Evolutionary conservation across 2,888 invertebrate genomes (phyloP), one percentile per base, ranked within the genome.

Genomic region (Xestobium rufovillosum): DNA sequence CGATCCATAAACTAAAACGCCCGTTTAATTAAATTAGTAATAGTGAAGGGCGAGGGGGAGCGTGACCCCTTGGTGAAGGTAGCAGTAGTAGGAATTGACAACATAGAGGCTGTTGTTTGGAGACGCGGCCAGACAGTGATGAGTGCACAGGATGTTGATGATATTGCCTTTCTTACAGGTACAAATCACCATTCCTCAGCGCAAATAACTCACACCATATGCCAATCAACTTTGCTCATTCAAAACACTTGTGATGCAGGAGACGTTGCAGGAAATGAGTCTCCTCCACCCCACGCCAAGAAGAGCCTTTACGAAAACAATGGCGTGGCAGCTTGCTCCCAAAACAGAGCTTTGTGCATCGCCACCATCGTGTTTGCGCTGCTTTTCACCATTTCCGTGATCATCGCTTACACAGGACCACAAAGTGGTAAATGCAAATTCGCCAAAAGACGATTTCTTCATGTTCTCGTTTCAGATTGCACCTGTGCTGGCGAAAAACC

Each of bases 151-250:
- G 90, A 90, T 71, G 78, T 90, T 61, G 90, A 90, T 64, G 90
- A 90, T 72, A 88, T 89, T 58, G 89, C 90, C 45, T 90, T 90
- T 72, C 72, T 90, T 66, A 89, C 89, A 71, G 89, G 88, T 85
- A 50, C 50, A 47, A 55, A 49, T 50, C 53, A 54, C 48, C 55
- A 50, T 41, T 49, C 57, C 55, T 53, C 55, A 46, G 52, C 56
- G 50, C 57, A 53, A 51, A 52, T 56, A 47, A 47, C 49, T 49
- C 56, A 57, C 48, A 50, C 54, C 47, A 53, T 53, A 49, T 56
- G 56, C 49, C 55, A 56, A 50, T 57, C 59, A 53, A 59, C 59
- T 50, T 56, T 48, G 42, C 44, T 61, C 51, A 60, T 63, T 50
- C 59, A 61, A 59, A 63, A 64, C 51, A 54, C 61, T 56, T 63